phyloP scores from a whole-genome alignment of 1,140 invertebrate genomes.

The Drosophila tropicalis region DNA sequence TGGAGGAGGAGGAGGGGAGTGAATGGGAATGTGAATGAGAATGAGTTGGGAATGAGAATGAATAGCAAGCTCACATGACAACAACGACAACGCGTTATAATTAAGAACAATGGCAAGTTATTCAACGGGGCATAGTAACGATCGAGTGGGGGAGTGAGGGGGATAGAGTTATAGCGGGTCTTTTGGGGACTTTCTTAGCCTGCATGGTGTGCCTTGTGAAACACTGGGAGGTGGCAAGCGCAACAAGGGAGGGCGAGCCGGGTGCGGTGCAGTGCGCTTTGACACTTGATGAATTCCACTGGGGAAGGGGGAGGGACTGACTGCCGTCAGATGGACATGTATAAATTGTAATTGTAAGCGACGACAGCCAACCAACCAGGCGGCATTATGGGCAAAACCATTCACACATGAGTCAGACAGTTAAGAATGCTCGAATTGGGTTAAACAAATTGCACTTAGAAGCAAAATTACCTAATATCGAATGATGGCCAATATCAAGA shows the following conservation, averaged over 20 bases:
- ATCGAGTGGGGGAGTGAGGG: neutral
- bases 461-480: constrained; percentile 1
- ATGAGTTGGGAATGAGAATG: constrained; percentile 44
- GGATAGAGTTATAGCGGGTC: neutral
- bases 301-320: neutral
- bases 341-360: constrained; percentile 21
- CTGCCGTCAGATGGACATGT: constrained; percentile 48
- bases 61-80: constrained; percentile 76
- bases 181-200: constrained; percentile 21
- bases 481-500: neutral
- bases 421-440: constrained; percentile 18
- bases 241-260: neutral
- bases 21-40: constrained; percentile 28
- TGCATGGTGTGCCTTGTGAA: neutral
- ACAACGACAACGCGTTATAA: constrained; percentile 76
- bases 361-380: neutral
- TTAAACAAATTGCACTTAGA: neutral
- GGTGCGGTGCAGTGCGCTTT: constrained; percentile 16
- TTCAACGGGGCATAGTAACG: constrained; percentile 44
- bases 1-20: neutral
- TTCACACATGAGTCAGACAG: neutral
- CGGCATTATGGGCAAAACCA: neutral
- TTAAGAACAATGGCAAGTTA: constrained; percentile 77
- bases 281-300: constrained; percentile 61
- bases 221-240: too few relatives aligned